These are phyloP conservation scores for Onchidella celtica DNA, from an alignment of 2,888 invertebrate species.

Conservation along the genomic window DNA sequence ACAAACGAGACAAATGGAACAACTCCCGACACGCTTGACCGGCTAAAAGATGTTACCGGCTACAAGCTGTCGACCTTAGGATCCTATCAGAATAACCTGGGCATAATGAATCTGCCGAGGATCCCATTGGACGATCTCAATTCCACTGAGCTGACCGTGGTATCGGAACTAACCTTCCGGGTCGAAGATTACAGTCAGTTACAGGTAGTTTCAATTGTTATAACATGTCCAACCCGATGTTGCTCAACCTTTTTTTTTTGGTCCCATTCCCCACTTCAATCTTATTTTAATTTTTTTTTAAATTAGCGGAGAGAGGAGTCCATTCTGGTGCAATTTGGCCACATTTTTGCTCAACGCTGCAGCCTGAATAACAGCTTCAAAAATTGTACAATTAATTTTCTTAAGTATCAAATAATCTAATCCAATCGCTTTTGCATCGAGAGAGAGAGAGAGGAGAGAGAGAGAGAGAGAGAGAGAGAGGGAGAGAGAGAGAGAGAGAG, in stretches of 20 bases:
- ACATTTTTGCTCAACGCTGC: too few species aligned
- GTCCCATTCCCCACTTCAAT: background rate
- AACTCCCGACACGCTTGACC: background rate
- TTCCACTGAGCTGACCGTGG: constrained; percentile 18
- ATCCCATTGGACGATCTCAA: constrained; percentile 24
- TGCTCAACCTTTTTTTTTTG: background rate
- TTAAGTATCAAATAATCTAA: too few species aligned
- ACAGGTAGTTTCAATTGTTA: constrained; percentile 11
- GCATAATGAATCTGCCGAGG: constrained; percentile 10
- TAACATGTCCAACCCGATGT: background rate
- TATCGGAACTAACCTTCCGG: constrained; percentile 25
- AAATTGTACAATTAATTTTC: too few species aligned
- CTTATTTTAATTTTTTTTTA: too few species aligned
- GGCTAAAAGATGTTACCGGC: background rate
- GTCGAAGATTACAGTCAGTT: constrained; percentile 54
- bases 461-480: too few species aligned
- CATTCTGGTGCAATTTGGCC: too few species aligned
- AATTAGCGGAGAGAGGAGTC: too few species aligned
- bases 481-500: too few species aligned
- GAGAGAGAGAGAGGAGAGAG: too few species aligned
- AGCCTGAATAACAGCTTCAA: too few species aligned
- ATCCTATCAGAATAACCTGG: constrained; percentile 52
- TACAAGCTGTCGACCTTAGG: constrained; percentile 29
- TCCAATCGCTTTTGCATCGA: too few species aligned
- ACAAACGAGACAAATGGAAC: constrained; percentile 19